These are phyloP conservation scores for Zenarchopterus dispar DNA, from an alignment of 2,797 vertebrate genomes.

Conservation along the genomic window DNA sequence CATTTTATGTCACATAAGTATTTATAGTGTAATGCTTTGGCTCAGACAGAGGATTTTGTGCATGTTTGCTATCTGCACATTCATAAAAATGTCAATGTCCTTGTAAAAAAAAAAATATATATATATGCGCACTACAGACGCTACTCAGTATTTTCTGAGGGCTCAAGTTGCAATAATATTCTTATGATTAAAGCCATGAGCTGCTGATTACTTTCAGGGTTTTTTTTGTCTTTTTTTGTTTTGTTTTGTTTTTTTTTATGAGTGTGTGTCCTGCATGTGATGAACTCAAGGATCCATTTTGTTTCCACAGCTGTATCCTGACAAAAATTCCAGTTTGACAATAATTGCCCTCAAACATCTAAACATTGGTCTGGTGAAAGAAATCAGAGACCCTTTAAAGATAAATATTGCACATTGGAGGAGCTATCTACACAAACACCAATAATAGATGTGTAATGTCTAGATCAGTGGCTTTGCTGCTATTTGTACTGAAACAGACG, in stretches of 20 bases:
- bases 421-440: conserved; percentile 2
- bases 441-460: background rate
- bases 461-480: background rate
- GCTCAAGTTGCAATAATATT: too few relatives aligned
- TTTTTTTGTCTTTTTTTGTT: background rate
- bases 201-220: background rate
- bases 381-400: conserved; percentile 33
- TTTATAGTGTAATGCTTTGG: too few relatives aligned
- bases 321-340: conserved; percentile 44
- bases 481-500: background rate
- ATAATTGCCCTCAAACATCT: conserved; percentile 30
- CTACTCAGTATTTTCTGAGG: too few relatives aligned
- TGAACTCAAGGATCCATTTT: conserved; percentile 4
- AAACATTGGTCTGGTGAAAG: conserved; percentile 27
- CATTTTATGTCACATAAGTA: too few relatives aligned
- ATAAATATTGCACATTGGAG: conserved; percentile 10
- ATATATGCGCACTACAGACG: too few relatives aligned
- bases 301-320: conserved; percentile 41
- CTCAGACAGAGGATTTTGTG: too few relatives aligned
- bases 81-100: too few relatives aligned
- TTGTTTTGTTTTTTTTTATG: background rate
- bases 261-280: background rate
- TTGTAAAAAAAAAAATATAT: too few relatives aligned
- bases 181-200: too few relatives aligned
- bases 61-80: too few relatives aligned